Base-by-base conservation (phyloP, 2,113 vertebrate species). In the Menura novaehollandiae region DNA sequence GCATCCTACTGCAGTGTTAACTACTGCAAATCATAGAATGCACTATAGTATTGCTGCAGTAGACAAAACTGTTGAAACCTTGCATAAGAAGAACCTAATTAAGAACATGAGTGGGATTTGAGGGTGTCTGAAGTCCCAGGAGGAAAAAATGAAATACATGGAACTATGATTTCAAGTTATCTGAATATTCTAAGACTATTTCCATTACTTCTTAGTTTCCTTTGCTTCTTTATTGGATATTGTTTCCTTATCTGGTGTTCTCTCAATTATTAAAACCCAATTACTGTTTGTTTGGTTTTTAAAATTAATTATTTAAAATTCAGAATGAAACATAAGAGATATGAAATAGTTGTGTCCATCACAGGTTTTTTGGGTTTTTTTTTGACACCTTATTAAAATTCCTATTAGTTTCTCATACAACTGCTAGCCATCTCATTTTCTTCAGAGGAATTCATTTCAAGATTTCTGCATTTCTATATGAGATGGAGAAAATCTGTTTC, bases 181-280 rank as follows among this genome's bases (percentile, higher is more conserved):
- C 46, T 83, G 58, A 10, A 49, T 91, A n/a, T 81, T 85, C 49
- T 91, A 88, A 95, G 64, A 51, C 51, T 13, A 17, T 82, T 95
- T 89, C 27, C 43, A 35, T 56, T 66, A 46, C 56, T 93, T 73
- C 62, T 87, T 81, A 80, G 87, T 93, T 95, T 91, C 63, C 30
- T 91, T 88, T 92, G 33, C 22, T 91, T 91, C 44, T 91, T 93
- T 83, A 55, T 69, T 95, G 47, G 67, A 33, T 87, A 84, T 55
- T 82, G 63, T 78, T 94, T 96, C 79, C 76, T 92, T 95, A 78
- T 87, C 44, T 68, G 19, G 10, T 56, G 22, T 66, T 87, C 63
- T 91, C 39, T 91, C 74, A 97, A 67, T 95, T 91, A 95, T 93
- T 97, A 93, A 96, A 96, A 96, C 46, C 53, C 78, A 81, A 76